These are phyloP conservation scores for Coleophora flavipennella DNA, from an alignment of 2,888 invertebrate species.

Conservation along the genomic window DNA sequence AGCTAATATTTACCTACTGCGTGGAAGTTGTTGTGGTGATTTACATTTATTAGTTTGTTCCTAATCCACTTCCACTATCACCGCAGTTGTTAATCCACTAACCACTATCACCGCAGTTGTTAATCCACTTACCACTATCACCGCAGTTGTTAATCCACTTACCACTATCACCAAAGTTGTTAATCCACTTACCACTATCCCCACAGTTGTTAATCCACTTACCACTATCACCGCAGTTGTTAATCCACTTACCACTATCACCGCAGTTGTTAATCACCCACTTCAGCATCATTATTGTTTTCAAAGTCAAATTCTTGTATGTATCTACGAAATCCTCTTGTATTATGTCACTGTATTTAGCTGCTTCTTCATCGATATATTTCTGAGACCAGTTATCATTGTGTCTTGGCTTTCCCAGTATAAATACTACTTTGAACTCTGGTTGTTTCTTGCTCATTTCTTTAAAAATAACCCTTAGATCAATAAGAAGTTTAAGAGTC, in stretches of 20 bases:
- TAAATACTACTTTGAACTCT: conserved; percentile 52
- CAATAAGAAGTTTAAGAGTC: conserved; percentile 34
- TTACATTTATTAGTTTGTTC: no score
- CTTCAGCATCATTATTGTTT: conserved; percentile 88
- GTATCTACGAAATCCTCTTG: conserved; percentile 88
- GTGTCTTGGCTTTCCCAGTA: conserved; percentile 75
- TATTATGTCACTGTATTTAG: conserved; percentile 81
- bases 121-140: no score
- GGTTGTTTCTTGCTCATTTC: conserved; percentile 24
- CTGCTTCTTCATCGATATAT: conserved; percentile 77
- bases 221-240: no score
- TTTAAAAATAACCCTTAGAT: conserved; percentile 32
- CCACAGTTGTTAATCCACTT: no score
- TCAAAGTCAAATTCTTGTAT: conserved; percentile 89
- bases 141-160: no score
- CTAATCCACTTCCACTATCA: no score
- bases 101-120: no score
- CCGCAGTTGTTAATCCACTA: no score
- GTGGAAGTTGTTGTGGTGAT: no score
- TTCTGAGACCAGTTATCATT: conserved; percentile 73
- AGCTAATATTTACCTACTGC: no score
- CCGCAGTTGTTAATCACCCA: conserved; percentile 82
- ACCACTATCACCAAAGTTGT: no score
- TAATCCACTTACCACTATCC: no score
- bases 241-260: conserved; percentile 47